These are phyloP conservation scores for Cantharis nigra DNA, from an alignment of 2,888 invertebrate species.

Conservation along the genomic window DNA sequence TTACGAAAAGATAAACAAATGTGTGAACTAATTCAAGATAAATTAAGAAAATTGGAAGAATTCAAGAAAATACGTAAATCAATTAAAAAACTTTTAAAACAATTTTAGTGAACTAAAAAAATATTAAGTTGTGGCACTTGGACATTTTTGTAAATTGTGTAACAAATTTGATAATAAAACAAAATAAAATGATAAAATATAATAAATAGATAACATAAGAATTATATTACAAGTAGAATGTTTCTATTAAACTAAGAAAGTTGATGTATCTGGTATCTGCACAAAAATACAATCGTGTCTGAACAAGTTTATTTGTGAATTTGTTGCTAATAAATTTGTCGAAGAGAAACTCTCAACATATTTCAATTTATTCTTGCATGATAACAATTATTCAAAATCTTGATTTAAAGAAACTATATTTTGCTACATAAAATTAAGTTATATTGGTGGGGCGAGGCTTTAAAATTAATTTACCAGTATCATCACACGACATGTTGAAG, in stretches of 20 bases:
- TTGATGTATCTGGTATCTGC: background rate
- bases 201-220: background rate
- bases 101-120: too few relatives aligned
- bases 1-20: background rate
- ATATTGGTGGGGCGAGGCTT: slow-evolving; percentile 77
- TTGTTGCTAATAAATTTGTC: background rate
- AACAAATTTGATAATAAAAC: background rate
- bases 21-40: background rate
- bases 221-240: background rate
- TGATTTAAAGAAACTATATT: background rate
- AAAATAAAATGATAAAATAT: background rate
- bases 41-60: background rate
- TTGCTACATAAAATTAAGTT: slow-evolving; percentile 46
- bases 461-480: slow-evolving; percentile 92
- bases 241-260: background rate
- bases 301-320: background rate
- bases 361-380: background rate
- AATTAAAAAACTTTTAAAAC: background rate
- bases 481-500: slow-evolving; percentile 98
- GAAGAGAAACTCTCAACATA: background rate
- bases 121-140: background rate
- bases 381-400: background rate
- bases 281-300: background rate
- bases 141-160: background rate
- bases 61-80: background rate